Percentiles rank a stretch among this genome's conserved stretches.
Conservation (phyloP, 2,797 vertebrate genomes). For the Picus viridis region DNA sequence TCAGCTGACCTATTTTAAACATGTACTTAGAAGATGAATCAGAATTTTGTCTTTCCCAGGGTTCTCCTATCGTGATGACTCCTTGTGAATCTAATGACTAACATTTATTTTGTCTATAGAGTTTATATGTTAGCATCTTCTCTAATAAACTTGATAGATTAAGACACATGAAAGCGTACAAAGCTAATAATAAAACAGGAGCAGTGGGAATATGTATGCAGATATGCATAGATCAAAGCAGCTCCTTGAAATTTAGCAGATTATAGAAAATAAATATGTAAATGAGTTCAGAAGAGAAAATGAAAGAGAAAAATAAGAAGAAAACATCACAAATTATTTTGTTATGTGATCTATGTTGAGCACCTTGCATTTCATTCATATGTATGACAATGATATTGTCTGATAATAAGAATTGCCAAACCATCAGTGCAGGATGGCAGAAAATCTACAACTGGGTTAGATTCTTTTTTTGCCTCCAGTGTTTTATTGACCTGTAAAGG, state of each 20-base stretch:
- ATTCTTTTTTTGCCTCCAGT: background rate
- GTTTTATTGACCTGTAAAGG: background rate
- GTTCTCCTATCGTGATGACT: background rate
- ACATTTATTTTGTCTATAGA: constrained; percentile 38
- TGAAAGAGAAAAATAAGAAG: constrained; percentile 12
- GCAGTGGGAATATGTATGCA: constrained; percentile 34
- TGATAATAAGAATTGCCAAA: background rate
- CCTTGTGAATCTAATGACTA: background rate
- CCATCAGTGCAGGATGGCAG: background rate
- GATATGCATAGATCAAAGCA: constrained; percentile 55
- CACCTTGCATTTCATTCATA: background rate
- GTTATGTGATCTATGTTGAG: background rate
- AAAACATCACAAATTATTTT: constrained; percentile 19
- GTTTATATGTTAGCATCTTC: background rate
- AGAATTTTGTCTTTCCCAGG: constrained; percentile 39
- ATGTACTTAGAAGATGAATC: constrained; percentile 1
- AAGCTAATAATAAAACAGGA: constrained; percentile 62
- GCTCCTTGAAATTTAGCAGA: constrained; percentile 35
- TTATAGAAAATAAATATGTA: constrained; percentile 44
- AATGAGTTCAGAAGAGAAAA: constrained; percentile 41
- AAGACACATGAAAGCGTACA: constrained; percentile 39
- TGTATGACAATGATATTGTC: background rate
- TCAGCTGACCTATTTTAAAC: constrained; percentile 36
- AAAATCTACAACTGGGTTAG: background rate
- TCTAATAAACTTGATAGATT: constrained; percentile 1